These are phyloP conservation scores for Rhynchonycteris naso DNA, from an alignment of 2,797 vertebrate genomes.

Conservation along the genomic window DNA sequence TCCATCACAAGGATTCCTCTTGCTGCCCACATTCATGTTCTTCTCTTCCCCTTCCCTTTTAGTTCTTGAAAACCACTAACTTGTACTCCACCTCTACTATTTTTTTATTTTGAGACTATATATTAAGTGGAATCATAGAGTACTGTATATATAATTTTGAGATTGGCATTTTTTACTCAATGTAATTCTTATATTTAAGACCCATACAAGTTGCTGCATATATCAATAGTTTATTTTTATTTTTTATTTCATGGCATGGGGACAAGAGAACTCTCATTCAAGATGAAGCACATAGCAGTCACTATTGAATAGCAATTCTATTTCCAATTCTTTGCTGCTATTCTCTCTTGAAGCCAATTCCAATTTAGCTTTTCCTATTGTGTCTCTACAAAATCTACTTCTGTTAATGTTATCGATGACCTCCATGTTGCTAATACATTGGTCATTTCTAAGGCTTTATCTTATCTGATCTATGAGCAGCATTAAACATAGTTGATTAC, in stretches of 20 bases:
- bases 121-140: neutral
- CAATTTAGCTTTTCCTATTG: neutral
- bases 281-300: neutral
- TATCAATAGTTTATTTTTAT: neutral
- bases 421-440: neutral
- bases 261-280: neutral
- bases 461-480: neutral
- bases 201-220: neutral
- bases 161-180: neutral
- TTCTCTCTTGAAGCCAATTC: neutral
- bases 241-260: neutral
- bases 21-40: neutral
- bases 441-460: neutral
- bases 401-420: neutral
- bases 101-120: neutral
- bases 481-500: neutral
- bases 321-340: neutral
- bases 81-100: neutral
- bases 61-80: neutral
- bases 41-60: neutral
- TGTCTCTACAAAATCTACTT: neutral
- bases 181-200: neutral
- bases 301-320: neutral
- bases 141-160: neutral
- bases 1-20: neutral